Evolutionary conservation across 2,797 vertebrate genomes (phyloP), one percentile per base, ranked within the genome.

Genomic region (Atherinosoma microstoma): DNA sequence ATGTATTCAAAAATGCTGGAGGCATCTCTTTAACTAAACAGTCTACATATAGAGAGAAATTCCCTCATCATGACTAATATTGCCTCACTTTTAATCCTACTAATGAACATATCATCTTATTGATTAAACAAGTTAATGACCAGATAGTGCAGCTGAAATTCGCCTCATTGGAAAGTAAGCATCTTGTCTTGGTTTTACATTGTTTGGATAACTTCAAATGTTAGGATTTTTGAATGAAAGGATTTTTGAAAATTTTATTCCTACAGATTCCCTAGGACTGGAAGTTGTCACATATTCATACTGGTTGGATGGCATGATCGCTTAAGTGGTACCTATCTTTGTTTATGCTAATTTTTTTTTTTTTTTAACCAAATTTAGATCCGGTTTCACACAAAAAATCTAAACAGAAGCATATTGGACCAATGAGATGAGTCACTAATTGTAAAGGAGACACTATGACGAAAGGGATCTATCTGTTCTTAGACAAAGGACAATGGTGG

Each of bases 261-360:
- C 56, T 58, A 64, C n/a, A 78, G 47, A 67, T 66, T 69, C 57
- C 54, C 78, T 62, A 73, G 63, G 32, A 42, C 42, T 67, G 49
- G 6, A 70, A 34, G 29, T 58, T 76, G 51, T 67, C 64, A 45
- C 34, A 58, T 29, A 22, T 30, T 58, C 64, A 82, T 63, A 82
- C 73, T 67, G 61, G 7, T 45, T 45, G 15, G 6, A 53, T 47
- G 18, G 45, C 8, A 47, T 45, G 18, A 45, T 20, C 18, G 15
- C 45, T 45, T 16, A 2, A 2, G 42, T 47, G 45, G 45, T 7
- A 47, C 18, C 45, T 20, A 7, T 47, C 5, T n/a, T 42, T 42
- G 40, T 42, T 18, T 42, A 5, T 42, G 15, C 32, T n/a, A n/a
- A n/a, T n/a, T n/a, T 30, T 45, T 38, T 34, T 67, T 54, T 67